Evolutionary conservation across 2,113 vertebrate species (phyloP), one percentile per base, ranked within the genome.

Genomic region (Larimichthys polyactis): DNA sequence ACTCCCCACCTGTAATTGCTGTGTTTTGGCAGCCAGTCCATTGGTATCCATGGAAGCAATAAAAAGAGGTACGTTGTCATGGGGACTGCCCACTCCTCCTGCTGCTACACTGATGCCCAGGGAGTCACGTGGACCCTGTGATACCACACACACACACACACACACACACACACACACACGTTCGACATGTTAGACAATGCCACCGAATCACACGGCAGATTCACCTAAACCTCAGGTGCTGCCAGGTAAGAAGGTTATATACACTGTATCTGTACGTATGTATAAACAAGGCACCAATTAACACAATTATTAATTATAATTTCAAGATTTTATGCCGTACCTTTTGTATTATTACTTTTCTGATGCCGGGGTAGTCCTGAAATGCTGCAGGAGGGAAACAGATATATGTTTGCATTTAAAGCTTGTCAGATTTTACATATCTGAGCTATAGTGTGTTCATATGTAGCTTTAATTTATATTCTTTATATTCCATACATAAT

Each of bases 21-120:
- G 95, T 55, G 97, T 96, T 92, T 96, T 96, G 87, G 96, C 96
- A 69, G 96, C 97, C 81, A 96, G 94, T 91, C 97, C 97, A 77
- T 95, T 94, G 0, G 96, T 96, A 83, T 97, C 96, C 96, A 99
- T 97, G 95, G 96, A 92, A 70, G 97, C 97, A 89, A 98, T 97
- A 93, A 97, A 97, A 90, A 98, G 95, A 43, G 95, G 96, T 86
- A 96, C 92, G 84, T 98, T 96, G 79, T 97, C 97, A 73, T 97
- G 97, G 14, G 96, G 96, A 91, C 97, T 97, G 85, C 96, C 96
- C 73, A 96, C 92, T 88, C 96, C 97, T 90, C 96, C 97, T 83
- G 96, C 97, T 83, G 96, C 97, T 90, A 98, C 93, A 87, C 94
- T 96, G 79, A 99, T 94, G 80, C 97, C 97, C 78, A 97, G 57